Percentiles rank a stretch among this genome's conserved stretches.
These are phyloP conservation scores for Talpa occidentalis DNA, from an alignment of 2,113 vertebrate species.

Conservation along the genomic window DNA sequence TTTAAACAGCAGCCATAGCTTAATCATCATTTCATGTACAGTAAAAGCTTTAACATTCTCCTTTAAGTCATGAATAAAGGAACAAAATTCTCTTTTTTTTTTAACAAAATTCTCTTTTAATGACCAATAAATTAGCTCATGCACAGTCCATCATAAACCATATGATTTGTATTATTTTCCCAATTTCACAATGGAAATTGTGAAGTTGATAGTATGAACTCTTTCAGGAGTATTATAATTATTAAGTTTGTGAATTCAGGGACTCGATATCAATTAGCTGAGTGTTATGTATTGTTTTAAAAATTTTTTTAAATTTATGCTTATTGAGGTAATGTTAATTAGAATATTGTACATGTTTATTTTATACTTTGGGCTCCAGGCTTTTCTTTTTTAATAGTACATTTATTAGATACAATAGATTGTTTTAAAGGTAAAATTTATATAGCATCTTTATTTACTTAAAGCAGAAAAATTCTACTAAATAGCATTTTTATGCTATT, in stretches of 20 bases:
- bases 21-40: conserved; percentile 2
- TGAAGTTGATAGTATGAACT: conserved; percentile 40
- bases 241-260: background rate
- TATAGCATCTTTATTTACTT: conserved; percentile 23
- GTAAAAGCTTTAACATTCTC: conserved; percentile 29
- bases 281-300: no score
- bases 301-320: no score
- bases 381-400: background rate
- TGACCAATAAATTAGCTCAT: conserved; percentile 41
- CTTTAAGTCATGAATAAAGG: conserved; percentile 31
- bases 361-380: conserved; percentile 16
- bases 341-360: background rate
- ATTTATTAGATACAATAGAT: conserved; percentile 41
- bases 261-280: background rate
- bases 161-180: background rate
- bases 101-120: background rate
- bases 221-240: conserved; percentile 9
- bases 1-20: conserved; percentile 3
- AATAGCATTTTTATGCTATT: conserved; percentile 52
- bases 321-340: no score
- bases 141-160: background rate
- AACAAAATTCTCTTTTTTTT: background rate
- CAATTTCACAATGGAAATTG: conserved; percentile 19
- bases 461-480: conserved; percentile 45
- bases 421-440: conserved; percentile 56